Conservation (phyloP, 2,113 vertebrate genomes). For the Rhea pennata region DNA sequence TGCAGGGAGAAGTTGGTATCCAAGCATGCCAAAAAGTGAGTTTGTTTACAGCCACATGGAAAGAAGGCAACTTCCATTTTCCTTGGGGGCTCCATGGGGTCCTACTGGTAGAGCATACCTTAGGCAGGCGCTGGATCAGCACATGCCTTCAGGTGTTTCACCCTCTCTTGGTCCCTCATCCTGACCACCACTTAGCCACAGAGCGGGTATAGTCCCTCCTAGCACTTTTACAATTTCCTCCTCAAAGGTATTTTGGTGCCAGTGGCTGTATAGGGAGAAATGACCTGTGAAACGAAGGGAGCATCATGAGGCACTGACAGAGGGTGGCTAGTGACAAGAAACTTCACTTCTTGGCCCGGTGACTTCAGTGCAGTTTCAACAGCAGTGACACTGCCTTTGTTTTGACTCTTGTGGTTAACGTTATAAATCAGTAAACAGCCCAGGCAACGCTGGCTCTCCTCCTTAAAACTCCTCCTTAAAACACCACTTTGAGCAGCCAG, state of each 20-base stretch:
- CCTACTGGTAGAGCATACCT: background rate
- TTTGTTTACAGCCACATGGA: background rate
- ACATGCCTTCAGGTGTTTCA: background rate
- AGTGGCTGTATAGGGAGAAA: background rate
- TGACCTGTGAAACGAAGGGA: fast-evolving
- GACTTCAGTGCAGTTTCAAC: background rate
- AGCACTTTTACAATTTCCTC: fast-evolving
- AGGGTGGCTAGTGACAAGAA: background rate
- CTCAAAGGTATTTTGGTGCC: background rate
- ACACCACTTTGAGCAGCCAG: background rate
- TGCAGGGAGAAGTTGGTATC: background rate
- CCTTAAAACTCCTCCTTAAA: constrained; percentile 49
- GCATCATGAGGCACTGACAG: fast-evolving
- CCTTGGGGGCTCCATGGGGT: fast-evolving
- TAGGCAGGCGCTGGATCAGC: background rate
- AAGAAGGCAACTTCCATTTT: background rate
- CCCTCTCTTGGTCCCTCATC: background rate
- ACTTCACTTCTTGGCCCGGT: background rate
- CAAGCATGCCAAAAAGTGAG: background rate
- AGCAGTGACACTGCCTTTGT: fast-evolving
- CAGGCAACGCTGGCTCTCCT: background rate
- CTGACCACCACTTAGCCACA: background rate
- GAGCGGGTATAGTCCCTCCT: background rate
- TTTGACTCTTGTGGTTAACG: background rate
- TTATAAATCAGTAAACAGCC: background rate